Conservation (phyloP, 2,113 vertebrate genomes). For the Garra rufa region DNA sequence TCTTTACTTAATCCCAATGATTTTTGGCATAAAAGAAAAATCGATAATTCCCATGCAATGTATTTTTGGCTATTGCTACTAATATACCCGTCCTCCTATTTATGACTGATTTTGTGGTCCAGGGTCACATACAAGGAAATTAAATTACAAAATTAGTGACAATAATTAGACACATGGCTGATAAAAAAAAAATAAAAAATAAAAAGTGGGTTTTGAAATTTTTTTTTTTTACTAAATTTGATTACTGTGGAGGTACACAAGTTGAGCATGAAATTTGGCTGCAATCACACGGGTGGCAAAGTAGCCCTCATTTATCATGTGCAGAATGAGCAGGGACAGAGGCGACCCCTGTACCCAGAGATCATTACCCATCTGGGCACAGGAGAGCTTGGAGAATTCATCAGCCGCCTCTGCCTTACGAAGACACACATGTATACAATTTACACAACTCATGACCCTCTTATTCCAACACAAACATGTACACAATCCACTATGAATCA, state of each 20-base stretch:
- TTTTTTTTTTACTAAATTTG: too few species aligned
- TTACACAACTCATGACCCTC: constrained; percentile 20
- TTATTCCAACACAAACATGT: constrained; percentile 37
- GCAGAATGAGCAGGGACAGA: constrained; percentile 75
- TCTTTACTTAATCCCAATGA: too few species aligned
- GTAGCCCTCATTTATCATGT: constrained; percentile 79
- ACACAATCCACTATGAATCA: constrained; percentile 69
- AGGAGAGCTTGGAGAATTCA: constrained; percentile 53
- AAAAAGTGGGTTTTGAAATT: too few species aligned
- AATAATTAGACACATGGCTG: not conserved
- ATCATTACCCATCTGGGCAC: constrained; percentile 79
- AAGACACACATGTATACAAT: constrained; percentile 36
- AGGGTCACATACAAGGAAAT: too few species aligned
- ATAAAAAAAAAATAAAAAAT: too few species aligned
- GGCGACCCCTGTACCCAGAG: constrained; percentile 72
- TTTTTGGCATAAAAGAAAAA: too few species aligned
- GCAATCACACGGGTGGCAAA: constrained; percentile 74
- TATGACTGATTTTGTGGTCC: too few species aligned
- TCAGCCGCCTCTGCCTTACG: constrained; percentile 56
- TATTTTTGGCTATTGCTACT: too few species aligned
- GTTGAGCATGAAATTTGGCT: constrained; percentile 77
- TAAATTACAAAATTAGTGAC: too few species aligned
- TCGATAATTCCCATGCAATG: too few species aligned
- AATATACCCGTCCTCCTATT: too few species aligned
- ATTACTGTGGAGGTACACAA: constrained; percentile 77